Percentiles rank a stretch among this genome's conserved stretches.
phyloP scores from a whole-genome alignment of 2,797 vertebrate species.

The Chromobotia macracanthus region DNA sequence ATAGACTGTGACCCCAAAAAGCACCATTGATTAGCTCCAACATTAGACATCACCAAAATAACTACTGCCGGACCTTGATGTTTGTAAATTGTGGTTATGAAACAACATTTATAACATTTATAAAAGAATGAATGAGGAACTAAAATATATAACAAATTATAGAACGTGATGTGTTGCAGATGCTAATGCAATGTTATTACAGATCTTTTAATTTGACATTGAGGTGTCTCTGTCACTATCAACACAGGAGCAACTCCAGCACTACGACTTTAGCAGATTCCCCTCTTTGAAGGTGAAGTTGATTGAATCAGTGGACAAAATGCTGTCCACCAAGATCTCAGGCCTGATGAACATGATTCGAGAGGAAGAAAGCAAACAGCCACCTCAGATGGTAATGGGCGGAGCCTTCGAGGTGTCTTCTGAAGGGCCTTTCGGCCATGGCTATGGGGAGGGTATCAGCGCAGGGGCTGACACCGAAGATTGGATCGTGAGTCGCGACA shows the following conservation, averaged over 20 bases:
- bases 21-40: slow-evolving; percentile 40
- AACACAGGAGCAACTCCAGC: slow-evolving; percentile 88
- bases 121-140: neutral
- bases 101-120: slow-evolving; percentile 17
- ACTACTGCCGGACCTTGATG: neutral
- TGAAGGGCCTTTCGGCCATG: slow-evolving; percentile 91
- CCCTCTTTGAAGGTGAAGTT: slow-evolving; percentile 92
- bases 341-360: slow-evolving; percentile 88
- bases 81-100: neutral
- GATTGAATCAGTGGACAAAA: slow-evolving; percentile 93
- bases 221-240: slow-evolving; percentile 32
- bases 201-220: slow-evolving; percentile 25
- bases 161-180: neutral
- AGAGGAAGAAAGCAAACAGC: slow-evolving; percentile 88
- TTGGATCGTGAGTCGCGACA: slow-evolving; percentile 94
- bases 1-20: slow-evolving; percentile 38
- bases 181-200: slow-evolving; percentile 2
- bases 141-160: neutral
- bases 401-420: slow-evolving; percentile 92
- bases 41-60: slow-evolving; percentile 43
- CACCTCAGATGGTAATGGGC: slow-evolving; percentile 84
- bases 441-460: slow-evolving; percentile 93
- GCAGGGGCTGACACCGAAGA: slow-evolving; percentile 91
- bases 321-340: slow-evolving; percentile 90
- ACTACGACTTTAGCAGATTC: slow-evolving; percentile 94